These are phyloP conservation scores for Diplodus sargus DNA, from an alignment of 2,797 vertebrate species.

Conservation along the genomic window DNA sequence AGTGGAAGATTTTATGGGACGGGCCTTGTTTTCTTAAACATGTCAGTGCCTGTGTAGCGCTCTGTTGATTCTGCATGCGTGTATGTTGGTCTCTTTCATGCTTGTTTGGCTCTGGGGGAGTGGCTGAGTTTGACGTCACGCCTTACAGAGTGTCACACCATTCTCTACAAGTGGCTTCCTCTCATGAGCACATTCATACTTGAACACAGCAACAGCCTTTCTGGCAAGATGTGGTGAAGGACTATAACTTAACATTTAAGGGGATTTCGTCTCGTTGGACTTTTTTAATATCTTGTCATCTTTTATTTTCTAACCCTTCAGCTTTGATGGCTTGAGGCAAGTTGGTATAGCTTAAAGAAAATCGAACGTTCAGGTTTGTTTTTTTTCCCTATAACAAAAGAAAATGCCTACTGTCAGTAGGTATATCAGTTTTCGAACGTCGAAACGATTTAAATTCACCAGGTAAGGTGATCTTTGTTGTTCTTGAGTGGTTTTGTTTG, in stretches of 20 bases:
- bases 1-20: conserved; percentile 35
- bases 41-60: conserved; percentile 44
- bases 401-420: conserved; percentile 81
- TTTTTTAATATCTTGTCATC: neutral
- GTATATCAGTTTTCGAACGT: conserved; percentile 83
- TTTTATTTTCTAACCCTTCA: neutral
- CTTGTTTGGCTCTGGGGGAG: conserved; percentile 68
- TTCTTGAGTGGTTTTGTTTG: neutral
- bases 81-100: conserved; percentile 17
- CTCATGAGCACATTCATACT: conserved; percentile 52
- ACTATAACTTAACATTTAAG: conserved; percentile 16
- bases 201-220: conserved; percentile 28
- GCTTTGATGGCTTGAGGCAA: conserved; percentile 38
- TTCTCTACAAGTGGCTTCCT: conserved; percentile 76
- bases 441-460: conserved; percentile 71
- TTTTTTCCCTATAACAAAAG: conserved; percentile 9
- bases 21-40: conserved; percentile 36
- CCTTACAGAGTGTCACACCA: conserved; percentile 82
- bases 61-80: conserved; percentile 1
- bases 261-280: neutral
- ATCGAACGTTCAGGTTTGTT: neutral
- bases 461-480: conserved; percentile 72
- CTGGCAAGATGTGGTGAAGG: conserved; percentile 45
- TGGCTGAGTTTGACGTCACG: conserved; percentile 79
- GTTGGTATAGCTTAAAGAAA: neutral